phyloP scores from a whole-genome alignment of 2,113 vertebrate genomes.

The Neopipo cinnamomea region DNA sequence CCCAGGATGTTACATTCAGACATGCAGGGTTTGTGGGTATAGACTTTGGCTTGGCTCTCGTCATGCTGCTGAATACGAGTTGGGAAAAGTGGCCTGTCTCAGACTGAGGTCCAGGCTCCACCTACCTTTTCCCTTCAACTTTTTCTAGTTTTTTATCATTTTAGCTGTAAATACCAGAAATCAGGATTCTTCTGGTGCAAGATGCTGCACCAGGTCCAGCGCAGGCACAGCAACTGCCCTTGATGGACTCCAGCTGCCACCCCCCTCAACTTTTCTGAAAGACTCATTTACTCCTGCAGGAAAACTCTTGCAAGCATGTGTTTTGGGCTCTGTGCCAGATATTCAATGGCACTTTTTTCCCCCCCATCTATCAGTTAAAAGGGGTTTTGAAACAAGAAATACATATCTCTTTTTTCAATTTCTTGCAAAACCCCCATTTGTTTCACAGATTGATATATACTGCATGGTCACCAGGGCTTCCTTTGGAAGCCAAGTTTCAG shows the following conservation, averaged over 20 bases:
- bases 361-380: background rate
- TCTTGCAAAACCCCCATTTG: background rate
- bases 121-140: background rate
- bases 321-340: background rate
- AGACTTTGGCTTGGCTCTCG: background rate
- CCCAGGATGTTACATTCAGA: background rate
- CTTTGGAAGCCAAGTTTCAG: background rate
- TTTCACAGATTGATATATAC: background rate
- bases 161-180: background rate
- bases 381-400: background rate
- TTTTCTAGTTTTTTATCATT: background rate
- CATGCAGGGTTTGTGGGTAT: accelerated
- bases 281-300: background rate
- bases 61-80: background rate
- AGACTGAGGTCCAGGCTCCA: background rate
- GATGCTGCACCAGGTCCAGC: background rate
- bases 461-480: background rate
- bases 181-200: background rate
- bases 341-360: background rate
- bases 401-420: background rate
- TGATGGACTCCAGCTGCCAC: background rate
- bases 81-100: background rate
- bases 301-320: background rate
- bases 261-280: background rate
- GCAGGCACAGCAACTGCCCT: background rate